phyloP scores from a whole-genome alignment of 2,888 invertebrate species.

The Piscicola geometra region DNA sequence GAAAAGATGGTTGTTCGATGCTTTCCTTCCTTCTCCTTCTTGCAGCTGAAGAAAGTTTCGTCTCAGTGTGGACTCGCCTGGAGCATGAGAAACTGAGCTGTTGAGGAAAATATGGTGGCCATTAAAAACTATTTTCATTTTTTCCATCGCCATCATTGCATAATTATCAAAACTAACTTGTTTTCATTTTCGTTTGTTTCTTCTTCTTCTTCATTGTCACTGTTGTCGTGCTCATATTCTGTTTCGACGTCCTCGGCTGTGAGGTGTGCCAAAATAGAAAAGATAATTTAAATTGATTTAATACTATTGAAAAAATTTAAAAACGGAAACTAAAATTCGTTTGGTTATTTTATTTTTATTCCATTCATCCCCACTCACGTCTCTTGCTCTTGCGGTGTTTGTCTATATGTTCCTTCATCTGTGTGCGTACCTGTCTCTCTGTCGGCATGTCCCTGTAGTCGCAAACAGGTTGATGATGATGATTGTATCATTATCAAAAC shows the following conservation, averaged over 20 bases:
- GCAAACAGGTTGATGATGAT: too few relatives aligned
- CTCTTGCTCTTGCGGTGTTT: slow-evolving; percentile 58
- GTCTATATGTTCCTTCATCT: slow-evolving; percentile 98
- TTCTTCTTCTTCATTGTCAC: slow-evolving; percentile 94
- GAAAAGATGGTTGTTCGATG: slow-evolving; percentile 33
- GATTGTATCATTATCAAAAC: too few relatives aligned
- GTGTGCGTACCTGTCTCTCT: slow-evolving; percentile 93
- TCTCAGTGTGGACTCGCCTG: slow-evolving; percentile 87
- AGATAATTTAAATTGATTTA: slow-evolving; percentile 9
- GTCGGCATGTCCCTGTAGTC: slow-evolving; percentile 81
- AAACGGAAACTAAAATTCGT: background rate
- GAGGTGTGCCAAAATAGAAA: background rate
- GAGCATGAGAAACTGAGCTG: slow-evolving; percentile 78
- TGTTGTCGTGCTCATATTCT: slow-evolving; percentile 73
- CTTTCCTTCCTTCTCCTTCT: slow-evolving; percentile 51
- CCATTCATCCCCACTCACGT: slow-evolving; percentile 34
- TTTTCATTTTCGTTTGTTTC: slow-evolving; percentile 78
- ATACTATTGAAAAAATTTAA: background rate
- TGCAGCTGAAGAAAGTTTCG: slow-evolving; percentile 98
- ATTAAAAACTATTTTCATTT: slow-evolving; percentile 21
- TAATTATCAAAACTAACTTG: background rate
- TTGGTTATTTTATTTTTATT: background rate
- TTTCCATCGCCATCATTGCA: background rate
- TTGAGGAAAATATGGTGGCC: too few relatives aligned
- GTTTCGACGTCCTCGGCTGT: slow-evolving; percentile 54